A percentile compares a stretch with the other conserved stretches of the same genome.
Conservation (phyloP, 2,888 invertebrate species). For the Tridacna crocea region DNA sequence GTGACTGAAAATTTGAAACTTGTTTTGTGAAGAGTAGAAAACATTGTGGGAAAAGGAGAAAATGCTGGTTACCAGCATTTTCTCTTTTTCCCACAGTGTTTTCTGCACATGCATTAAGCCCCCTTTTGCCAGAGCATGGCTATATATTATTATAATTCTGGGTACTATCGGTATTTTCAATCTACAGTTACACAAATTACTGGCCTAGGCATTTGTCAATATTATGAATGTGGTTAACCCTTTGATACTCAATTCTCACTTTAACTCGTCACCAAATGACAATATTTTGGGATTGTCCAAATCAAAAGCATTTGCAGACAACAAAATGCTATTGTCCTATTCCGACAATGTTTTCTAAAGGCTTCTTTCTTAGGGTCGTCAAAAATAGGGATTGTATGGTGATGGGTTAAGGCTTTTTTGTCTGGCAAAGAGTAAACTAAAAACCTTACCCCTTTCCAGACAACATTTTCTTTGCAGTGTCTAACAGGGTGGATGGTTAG, state of each 20-base stretch:
- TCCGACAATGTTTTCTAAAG: background rate
- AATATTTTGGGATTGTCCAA: background rate
- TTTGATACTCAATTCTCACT: no score
- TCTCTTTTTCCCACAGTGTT: background rate
- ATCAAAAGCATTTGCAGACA: background rate
- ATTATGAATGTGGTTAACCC: no score
- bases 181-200: no score
- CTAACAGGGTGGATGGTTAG: no score
- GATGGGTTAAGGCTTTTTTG: background rate
- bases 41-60: constrained; percentile 9
- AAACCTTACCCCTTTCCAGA: no score
- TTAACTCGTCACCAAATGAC: background rate
- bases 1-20: no score
- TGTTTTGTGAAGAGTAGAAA: background rate
- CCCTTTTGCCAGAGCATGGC: no score
- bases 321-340: background rate
- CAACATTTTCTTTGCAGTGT: no score
- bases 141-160: no score
- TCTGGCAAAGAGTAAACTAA: no score
- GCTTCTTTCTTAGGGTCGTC: background rate
- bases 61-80: constrained; percentile 2
- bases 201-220: no score
- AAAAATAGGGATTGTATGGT: background rate
- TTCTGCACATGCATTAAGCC: background rate
- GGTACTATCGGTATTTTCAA: no score